Percentiles rank a stretch among this genome's conserved stretches.
These are phyloP conservation scores for Heliconius melpomene DNA, from an alignment of 1,140 invertebrate genomes.

Conservation along the genomic window DNA sequence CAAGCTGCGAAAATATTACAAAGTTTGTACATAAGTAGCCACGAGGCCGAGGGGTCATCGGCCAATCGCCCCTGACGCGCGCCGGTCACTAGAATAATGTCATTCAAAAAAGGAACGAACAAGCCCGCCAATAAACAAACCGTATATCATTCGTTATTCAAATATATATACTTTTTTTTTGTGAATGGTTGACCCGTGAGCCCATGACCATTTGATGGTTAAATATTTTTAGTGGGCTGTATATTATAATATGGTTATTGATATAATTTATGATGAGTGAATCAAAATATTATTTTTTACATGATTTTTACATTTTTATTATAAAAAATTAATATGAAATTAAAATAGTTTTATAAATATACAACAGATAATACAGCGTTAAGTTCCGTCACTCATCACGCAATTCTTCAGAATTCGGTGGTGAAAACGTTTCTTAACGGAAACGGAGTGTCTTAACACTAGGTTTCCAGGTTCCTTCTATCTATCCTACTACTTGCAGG, in stretches of 20 bases:
- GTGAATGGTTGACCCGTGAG: constrained; percentile 76
- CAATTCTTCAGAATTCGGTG: too few species aligned
- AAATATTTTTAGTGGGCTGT: constrained; percentile 75
- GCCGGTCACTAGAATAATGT: constrained; percentile 69
- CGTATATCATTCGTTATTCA: constrained; percentile 80
- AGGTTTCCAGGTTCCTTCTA: too few species aligned
- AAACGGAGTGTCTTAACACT: too few species aligned
- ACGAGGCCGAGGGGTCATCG: constrained; percentile 63
- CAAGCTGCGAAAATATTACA: constrained; percentile 78
- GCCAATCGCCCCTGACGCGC: constrained; percentile 64
- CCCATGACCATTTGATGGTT: constrained; percentile 75
- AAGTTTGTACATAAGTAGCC: constrained; percentile 72
- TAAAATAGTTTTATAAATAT: neutral
- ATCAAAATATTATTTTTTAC: constrained; percentile 38
- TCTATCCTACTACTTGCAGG: too few species aligned
- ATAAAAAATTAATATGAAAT: neutral
- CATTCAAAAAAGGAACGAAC: constrained; percentile 72
- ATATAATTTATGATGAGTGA: constrained; percentile 69
- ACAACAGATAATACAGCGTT: too few species aligned
- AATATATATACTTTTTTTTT: constrained; percentile 68
- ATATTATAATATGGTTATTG: constrained; percentile 42
- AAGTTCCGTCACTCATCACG: too few species aligned
- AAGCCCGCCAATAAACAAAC: constrained; percentile 79
- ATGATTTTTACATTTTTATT: constrained; percentile 5
- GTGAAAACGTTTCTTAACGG: too few species aligned